phyloP scores from a whole-genome alignment of 2,113 vertebrate genomes.

The Vimba vimba region DNA sequence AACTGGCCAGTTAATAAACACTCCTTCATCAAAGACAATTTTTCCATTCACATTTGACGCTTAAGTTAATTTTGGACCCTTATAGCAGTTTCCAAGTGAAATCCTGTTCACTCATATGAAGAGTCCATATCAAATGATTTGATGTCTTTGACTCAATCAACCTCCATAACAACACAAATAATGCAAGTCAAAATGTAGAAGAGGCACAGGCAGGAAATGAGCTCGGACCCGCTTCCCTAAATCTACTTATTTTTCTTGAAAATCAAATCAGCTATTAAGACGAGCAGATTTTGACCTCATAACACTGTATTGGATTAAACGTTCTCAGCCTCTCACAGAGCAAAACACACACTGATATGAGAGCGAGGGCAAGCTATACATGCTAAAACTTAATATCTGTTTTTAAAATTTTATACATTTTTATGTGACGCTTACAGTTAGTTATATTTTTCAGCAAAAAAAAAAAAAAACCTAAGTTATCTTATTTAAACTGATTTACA shows the following conservation, averaged over 20 bases:
- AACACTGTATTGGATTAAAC: slow-evolving; percentile 12
- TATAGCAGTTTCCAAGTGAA: not conserved
- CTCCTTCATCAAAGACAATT: not conserved
- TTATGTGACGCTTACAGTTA: slow-evolving; percentile 93
- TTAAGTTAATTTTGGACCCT: slow-evolving; percentile 5
- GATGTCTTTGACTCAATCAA: not conserved
- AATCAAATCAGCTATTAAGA: not conserved
- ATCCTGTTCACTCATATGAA: not conserved
- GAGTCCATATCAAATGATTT: not conserved
- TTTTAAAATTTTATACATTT: slow-evolving; percentile 90
- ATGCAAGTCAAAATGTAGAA: slow-evolving; percentile 5
- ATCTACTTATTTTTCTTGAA: not conserved
- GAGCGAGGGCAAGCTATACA: slow-evolving; percentile 57
- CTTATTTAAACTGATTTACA: slow-evolving; percentile 91
- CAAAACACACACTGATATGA: slow-evolving; percentile 33
- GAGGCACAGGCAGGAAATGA: slow-evolving; percentile 1
- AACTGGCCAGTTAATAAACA: not conserved
- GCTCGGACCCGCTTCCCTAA: not conserved
- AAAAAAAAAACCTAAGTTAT: slow-evolving; percentile 71
- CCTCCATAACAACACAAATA: slow-evolving; percentile 15
- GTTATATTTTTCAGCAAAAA: slow-evolving; percentile 93
- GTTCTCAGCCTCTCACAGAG: not conserved
- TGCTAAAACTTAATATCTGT: slow-evolving; percentile 71
- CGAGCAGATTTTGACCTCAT: slow-evolving; percentile 20
- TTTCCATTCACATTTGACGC: not conserved